Percentiles rank a stretch among this genome's conserved stretches.
These are phyloP conservation scores for Ganaspis sp. DNA, from an alignment of 1,140 invertebrate genomes.

Conservation along the genomic window DNA sequence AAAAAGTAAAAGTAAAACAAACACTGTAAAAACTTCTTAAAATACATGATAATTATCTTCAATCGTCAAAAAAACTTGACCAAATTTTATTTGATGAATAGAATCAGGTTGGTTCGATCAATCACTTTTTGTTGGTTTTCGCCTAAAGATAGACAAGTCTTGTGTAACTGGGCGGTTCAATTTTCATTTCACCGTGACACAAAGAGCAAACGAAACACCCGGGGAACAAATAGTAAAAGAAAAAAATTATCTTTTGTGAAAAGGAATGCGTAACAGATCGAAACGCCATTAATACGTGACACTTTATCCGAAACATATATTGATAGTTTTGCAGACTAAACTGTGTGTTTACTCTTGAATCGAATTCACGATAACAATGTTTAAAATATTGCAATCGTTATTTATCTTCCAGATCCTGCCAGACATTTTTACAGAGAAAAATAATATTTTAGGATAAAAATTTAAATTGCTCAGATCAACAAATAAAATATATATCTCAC, in stretches of 20 bases:
- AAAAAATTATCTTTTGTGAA: neutral
- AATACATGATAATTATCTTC: neutral
- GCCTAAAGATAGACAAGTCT: neutral
- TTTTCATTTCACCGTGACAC: neutral
- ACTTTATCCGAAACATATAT: neutral
- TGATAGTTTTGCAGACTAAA: neutral
- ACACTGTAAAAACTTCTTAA: too few species aligned
- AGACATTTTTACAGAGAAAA: too few species aligned
- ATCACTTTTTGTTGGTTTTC: neutral
- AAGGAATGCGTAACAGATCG: neutral
- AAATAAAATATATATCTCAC: too few species aligned
- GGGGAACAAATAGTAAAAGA: neutral
- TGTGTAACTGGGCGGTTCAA: neutral
- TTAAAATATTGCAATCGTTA: slow-evolving; percentile 4
- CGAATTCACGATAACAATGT: slow-evolving; percentile 14
- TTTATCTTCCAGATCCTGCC: neutral
- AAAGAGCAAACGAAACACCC: neutral
- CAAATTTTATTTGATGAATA: neutral
- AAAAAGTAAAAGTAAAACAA: too few species aligned
- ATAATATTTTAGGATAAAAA: too few species aligned
- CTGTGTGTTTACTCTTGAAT: slow-evolving; percentile 14
- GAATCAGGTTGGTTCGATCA: neutral
- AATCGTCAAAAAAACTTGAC: neutral
- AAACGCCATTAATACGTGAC: too few species aligned
- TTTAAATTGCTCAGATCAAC: too few species aligned